These are phyloP conservation scores for Stenurella melanura DNA, from an alignment of 2,888 invertebrate species.

Conservation along the genomic window DNA sequence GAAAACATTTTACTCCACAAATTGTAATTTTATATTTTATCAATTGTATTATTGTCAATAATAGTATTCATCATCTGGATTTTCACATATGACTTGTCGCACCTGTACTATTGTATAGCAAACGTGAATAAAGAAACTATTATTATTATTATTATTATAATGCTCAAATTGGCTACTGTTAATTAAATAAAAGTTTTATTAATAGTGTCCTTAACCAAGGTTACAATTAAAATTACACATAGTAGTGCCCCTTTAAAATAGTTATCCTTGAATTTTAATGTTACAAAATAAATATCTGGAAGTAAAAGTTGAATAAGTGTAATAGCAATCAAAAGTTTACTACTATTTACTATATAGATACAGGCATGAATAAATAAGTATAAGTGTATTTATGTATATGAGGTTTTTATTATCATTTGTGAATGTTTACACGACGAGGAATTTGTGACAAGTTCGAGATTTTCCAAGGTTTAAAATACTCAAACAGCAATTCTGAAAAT, in stretches of 20 bases:
- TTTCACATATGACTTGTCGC: too few relatives aligned
- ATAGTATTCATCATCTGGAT: too few relatives aligned
- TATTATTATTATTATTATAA: too few relatives aligned
- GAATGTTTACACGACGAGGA: background rate
- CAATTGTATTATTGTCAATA: too few relatives aligned
- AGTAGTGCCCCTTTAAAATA: conserved; percentile 16
- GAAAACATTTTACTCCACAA: too few relatives aligned
- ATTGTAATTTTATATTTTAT: too few relatives aligned
- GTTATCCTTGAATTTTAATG: conserved; percentile 36
- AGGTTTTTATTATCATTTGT: background rate
- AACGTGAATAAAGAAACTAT: too few relatives aligned
- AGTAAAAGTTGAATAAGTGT: conserved; percentile 31
- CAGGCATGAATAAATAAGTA: background rate
- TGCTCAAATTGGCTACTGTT: background rate
- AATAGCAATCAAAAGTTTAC: conserved; percentile 4
- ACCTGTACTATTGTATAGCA: too few relatives aligned
- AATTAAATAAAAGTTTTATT: background rate
- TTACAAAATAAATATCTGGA: conserved; percentile 31
- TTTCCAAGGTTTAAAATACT: background rate
- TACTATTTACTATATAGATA: background rate
- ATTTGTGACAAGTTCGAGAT: background rate
- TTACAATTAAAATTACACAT: conserved; percentile 20
- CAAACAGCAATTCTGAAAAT: too few relatives aligned
- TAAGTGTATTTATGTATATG: background rate
- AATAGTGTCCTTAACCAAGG: conserved; percentile 8